A percentile compares a stretch with the other conserved stretches of the same genome.
phyloP scores from a whole-genome alignment of 2,797 vertebrate genomes.

The Hippopotamyrus pictus region DNA sequence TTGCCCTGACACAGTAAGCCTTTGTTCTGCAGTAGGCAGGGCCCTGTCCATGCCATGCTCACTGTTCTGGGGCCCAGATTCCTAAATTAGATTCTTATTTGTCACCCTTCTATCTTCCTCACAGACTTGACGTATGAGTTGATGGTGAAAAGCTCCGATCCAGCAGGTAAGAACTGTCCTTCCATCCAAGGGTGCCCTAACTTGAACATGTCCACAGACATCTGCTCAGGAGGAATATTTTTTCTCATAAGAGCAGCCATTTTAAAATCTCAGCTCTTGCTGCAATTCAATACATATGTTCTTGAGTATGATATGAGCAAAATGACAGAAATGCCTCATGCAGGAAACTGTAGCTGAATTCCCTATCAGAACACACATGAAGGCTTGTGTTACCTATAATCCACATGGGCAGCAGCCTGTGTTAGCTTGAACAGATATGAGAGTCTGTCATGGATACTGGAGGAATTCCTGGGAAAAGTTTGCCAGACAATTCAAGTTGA shows the following conservation, averaged over 20 bases:
- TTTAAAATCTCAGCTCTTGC: not conserved
- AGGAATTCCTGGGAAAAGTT: not conserved
- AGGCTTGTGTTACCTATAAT: not conserved
- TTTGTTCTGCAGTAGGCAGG: not conserved
- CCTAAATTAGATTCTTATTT: constrained; percentile 4
- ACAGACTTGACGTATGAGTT: constrained; percentile 92
- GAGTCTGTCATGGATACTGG: not conserved
- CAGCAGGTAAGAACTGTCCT: constrained; percentile 72
- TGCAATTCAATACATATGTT: not conserved
- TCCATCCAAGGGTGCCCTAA: not conserved
- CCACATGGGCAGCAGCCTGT: not conserved
- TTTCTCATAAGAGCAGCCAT: not conserved
- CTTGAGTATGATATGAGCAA: not conserved
- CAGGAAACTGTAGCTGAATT: not conserved
- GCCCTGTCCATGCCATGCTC: constrained; percentile 20
- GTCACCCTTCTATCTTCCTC: constrained; percentile 36
- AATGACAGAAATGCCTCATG: not conserved
- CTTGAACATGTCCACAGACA: not conserved
- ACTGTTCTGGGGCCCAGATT: not conserved
- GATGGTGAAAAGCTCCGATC: constrained; percentile 80
- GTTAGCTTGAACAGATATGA: not conserved
- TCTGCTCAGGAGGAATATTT: not conserved
- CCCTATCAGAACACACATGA: not conserved
- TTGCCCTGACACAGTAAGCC: not conserved
- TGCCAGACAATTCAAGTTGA: not conserved